Evolutionary conservation across 92 coral and sea anemone genomes (phyloP), one percentile per base, ranked within the genome.

Genomic region (Muricea muricata): DNA sequence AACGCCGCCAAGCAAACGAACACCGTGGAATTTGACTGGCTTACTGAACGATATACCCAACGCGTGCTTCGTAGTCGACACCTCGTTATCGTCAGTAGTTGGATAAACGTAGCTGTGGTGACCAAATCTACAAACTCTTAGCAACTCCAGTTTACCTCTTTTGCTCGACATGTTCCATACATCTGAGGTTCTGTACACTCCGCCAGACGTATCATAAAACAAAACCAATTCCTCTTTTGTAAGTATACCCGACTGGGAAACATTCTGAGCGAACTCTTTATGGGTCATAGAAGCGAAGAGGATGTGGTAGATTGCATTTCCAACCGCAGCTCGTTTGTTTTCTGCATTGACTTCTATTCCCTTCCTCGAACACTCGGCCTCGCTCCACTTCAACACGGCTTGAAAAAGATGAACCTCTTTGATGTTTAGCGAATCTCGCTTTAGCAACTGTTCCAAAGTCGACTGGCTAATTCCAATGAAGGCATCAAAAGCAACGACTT

Each of bases 321-420:
- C 89, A 2, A 88, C 45, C 14, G 79, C 87, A 21, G 17, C 23
- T 3, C 58, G 18, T 52, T n/a, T 52, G 58, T 52, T 52, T 21
- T n/a, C 3, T n/a, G n/a, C 4, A 52, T n/a, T 52, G 45, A 21
- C 23, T 52, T 52, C n/a, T 13, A 52, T 13, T 13, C n/a, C 23
- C 23, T 52, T 13, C 58, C 23, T 52, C 18, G 23, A 52, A 21
- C 58, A 52, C 3, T 52, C 58, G 7, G 58, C 14, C 3, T 81
- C 84, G 41, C 91, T 85, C 94, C 94, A 92, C 15, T 75, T 75
- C 83, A 70, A 80, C 2, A 90, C 93, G 1, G 94, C 89, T 47
- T 83, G 68, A 67, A 92, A 86, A 41, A 92, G 63, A 25, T 79
- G 88, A 17, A 90, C 60, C 71, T 91, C 94, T 23, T 87, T 92